Conservation (phyloP, 2,113 vertebrate species). For the Siniperca knerii region DNA sequence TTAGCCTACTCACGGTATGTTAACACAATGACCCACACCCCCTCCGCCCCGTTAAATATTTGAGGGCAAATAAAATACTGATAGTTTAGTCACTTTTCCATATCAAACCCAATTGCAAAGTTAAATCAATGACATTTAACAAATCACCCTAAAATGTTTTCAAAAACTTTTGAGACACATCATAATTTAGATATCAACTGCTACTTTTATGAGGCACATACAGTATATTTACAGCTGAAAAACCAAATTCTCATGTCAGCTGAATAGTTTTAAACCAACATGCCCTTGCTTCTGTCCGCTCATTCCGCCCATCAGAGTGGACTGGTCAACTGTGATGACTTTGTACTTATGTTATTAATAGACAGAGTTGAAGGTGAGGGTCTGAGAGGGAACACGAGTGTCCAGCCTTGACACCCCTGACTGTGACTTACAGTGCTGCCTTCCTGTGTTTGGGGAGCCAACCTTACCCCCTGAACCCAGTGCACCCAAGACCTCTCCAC, state of each 20-base stretch:
- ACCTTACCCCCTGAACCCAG: slow-evolving; percentile 69
- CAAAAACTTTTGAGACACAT: background rate
- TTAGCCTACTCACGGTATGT: slow-evolving; percentile 50
- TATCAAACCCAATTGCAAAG: background rate
- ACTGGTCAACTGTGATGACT: slow-evolving; percentile 7
- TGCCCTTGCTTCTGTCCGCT: slow-evolving; percentile 29
- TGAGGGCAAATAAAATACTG: background rate
- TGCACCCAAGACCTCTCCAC: slow-evolving; percentile 65
- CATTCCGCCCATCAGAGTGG: slow-evolving; percentile 34
- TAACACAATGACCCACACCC: slow-evolving; percentile 47
- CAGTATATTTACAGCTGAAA: background rate
- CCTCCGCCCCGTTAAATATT: background rate
- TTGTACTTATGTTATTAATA: slow-evolving; percentile 72
- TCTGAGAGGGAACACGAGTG: slow-evolving; percentile 59
- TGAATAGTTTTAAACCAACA: slow-evolving; percentile 1
- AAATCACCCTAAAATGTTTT: too few relatives aligned
- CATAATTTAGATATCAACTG: background rate
- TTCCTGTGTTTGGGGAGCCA: slow-evolving; percentile 83
- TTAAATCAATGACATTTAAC: background rate
- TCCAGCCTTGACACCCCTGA: slow-evolving; percentile 75
- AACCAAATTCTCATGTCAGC: background rate
- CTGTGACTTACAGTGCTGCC: slow-evolving; percentile 70
- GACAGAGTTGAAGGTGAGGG: slow-evolving; percentile 74
- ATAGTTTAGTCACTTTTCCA: background rate
- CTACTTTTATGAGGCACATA: background rate